phyloP scores from a whole-genome alignment of 1,140 invertebrate species.

The Laodelphax striatellus region DNA sequence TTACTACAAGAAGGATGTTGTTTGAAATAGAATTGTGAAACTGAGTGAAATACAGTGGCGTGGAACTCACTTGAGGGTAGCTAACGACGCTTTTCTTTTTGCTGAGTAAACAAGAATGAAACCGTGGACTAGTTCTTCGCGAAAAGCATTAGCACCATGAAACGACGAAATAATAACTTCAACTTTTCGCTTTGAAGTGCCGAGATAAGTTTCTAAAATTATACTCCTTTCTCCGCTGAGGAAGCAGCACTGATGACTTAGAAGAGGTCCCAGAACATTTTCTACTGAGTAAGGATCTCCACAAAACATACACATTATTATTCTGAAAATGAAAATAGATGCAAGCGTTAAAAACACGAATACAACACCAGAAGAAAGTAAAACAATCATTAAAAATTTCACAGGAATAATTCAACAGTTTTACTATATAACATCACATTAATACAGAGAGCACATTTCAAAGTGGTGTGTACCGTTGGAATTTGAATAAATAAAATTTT shows the following conservation, averaged over 20 bases:
- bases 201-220: conserved; percentile 81
- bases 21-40: no score
- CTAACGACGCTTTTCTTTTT: conserved; percentile 86
- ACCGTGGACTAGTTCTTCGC: conserved; percentile 88
- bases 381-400: no score
- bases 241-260: conserved; percentile 79
- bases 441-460: no score
- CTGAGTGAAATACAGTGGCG: no score
- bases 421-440: no score
- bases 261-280: conserved; percentile 74
- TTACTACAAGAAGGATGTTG: no score
- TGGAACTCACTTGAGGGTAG: conserved; percentile 71
- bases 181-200: conserved; percentile 76
- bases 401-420: no score
- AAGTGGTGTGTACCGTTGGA: no score
- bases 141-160: conserved; percentile 84
- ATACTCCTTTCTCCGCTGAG: conserved; percentile 77
- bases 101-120: conserved; percentile 93
- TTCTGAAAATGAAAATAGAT: conserved; percentile 37
- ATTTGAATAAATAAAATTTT: no score
- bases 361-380: no score
- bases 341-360: no score
- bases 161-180: conserved; percentile 93
- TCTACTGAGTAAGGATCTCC: conserved; percentile 89
- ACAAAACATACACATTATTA: conserved; percentile 96